Conservation (phyloP, 2,113 vertebrate genomes). For the Hippocampus barbouri region DNA sequence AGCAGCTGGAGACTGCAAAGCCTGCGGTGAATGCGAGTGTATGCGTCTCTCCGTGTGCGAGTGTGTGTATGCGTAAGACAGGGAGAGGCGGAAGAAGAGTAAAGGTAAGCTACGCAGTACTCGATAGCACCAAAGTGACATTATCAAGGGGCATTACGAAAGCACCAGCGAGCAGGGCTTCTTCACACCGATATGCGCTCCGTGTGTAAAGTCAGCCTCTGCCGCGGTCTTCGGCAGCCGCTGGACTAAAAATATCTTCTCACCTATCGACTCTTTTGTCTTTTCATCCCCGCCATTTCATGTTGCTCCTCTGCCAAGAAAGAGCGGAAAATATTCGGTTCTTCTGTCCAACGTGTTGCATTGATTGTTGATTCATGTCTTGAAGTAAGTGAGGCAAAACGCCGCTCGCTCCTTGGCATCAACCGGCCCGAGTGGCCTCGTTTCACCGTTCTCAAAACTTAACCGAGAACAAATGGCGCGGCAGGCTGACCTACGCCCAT, state of each 20-base stretch:
- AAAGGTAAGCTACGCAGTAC: constrained; percentile 50
- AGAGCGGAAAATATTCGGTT: background rate
- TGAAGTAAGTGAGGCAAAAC: background rate
- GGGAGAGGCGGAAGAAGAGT: constrained; percentile 19
- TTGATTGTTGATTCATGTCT: background rate
- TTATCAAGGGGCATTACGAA: constrained; percentile 64
- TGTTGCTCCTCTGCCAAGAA: background rate
- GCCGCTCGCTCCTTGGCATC: background rate
- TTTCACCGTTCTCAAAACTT: background rate
- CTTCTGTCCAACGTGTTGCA: background rate
- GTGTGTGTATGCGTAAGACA: constrained; percentile 4
- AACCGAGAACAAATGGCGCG: too few relatives aligned
- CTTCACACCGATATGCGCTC: constrained; percentile 41
- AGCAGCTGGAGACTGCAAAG: constrained; percentile 68
- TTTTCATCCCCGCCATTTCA: background rate
- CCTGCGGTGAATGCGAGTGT: constrained; percentile 52
- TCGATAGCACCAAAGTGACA: constrained; percentile 54
- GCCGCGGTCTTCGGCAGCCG: constrained; percentile 10
- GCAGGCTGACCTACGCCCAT: too few relatives aligned
- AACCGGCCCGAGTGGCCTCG: background rate
- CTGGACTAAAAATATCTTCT: constrained; percentile 22
- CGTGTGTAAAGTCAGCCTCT: constrained; percentile 32
- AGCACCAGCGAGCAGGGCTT: constrained; percentile 35
- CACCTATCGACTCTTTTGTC: constrained; percentile 5
- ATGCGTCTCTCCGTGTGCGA: constrained; percentile 10